Base-by-base conservation (phyloP, 2,113 vertebrate species). In the Zootoca vivipara region DNA sequence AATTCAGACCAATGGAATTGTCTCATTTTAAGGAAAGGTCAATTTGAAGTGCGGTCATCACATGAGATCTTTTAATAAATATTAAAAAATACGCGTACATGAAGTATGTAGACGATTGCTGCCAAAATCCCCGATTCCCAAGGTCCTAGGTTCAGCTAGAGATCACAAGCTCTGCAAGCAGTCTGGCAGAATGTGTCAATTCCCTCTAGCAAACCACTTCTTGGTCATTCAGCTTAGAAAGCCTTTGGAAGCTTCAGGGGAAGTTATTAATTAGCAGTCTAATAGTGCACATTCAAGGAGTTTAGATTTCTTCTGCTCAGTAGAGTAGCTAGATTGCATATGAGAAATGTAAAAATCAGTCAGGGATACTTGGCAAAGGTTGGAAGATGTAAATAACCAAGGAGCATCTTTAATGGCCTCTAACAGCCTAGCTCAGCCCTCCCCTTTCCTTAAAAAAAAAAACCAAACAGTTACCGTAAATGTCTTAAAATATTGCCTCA, bases 201-300 rank as follows among this genome's bases (percentile, higher is more conserved):
- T 87, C 52, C 18, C 70, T 82, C 52, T 58, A 64, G 69, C 28
- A 64, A 82, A 82, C 38, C 35, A 65, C 79, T 87, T 82, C 56
- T 58, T 87, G 69, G 69, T 73, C 78, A 87, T 74, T 87, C 69
- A 87, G 52, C 12, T 64, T 74, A 82, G 78, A 82, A 82, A 82
- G 52, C 58, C 28, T 87, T 82, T 65, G 67, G 86, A 77, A 75
- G 79, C 70, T 88, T 75, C 22, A 82, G 56, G 30, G 80, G 38
- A 88, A 88, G 80, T 88, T 88, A 83, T 88, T 88, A 83, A 65
- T 83, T 83, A 88, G 80, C 72, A 67, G 20, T 82, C 79, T 79
- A 79, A 80, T 86, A 70, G 46, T 87, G 30, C 65, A 81, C 18
- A n/a, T 77, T 87, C 35, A 82, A 82, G 13, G 52, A 75, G 70